Base-by-base conservation (phyloP, 2,888 invertebrate genomes). In the Caenorhabditis virilis region DNA sequence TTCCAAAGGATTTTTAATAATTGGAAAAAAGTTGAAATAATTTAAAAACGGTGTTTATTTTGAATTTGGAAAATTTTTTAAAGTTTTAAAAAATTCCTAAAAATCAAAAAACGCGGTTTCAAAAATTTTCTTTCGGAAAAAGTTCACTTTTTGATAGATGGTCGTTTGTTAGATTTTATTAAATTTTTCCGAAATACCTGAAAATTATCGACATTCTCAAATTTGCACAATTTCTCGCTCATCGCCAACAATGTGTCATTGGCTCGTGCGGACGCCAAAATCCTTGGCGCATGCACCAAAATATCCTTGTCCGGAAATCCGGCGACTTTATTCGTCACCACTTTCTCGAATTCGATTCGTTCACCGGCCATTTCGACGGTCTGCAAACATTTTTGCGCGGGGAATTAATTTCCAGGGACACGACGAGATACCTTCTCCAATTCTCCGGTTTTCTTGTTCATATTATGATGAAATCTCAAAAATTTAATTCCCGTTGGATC, bases 311-410 rank as follows among this genome's bases (percentile, higher is more conserved):
- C 65, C 0, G 71, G 67, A 30, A 66, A 63, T n/a, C 82, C 82
- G 16, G 70, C 48, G 6, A 82, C 74, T 47, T 72, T 72, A 18
- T 76, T 78, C 11, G 77, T 59, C 6, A 78, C 71, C 2, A 82
- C 79, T 20, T 72, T 72, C 1, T 77, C 79, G n/a, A 82, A 64
- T 50, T 79, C 69, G 23, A 78, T 72, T 36, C 69, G 57, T n/a
- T 68, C 57, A 2, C 79, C 81, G 15, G 70, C 60, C 62, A 82
- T 78, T 45, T 80, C 74, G 6, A 82, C 79, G n/a, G 81, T 70
- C 61, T 73, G 42, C 43, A 66, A 55, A 5, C 16, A 25, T 27
- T 15, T 45, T 43, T 25, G 7, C 5, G 22, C 7, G 20, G 20
- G 6, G 22, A 11, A 22, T 18, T 7, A 39, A 39, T 9, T 48